phyloP scores from a whole-genome alignment of 2,888 invertebrate species.

The Acronicta psi region DNA sequence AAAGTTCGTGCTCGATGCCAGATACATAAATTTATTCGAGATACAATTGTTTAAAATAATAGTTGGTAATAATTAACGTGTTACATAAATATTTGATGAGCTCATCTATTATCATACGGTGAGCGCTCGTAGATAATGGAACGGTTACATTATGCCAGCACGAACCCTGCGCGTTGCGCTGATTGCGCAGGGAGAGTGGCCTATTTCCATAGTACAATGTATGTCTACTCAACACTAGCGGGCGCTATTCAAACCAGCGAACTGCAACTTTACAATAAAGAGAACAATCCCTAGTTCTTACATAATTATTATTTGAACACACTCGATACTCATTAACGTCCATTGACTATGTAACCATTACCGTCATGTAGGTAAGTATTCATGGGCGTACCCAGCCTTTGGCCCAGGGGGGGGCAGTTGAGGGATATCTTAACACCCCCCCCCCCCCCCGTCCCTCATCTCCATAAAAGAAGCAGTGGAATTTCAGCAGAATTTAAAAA shows the following conservation, averaged over 20 bases:
- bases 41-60: conserved; percentile 12
- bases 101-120: neutral
- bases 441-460: no score
- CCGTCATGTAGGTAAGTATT: no score
- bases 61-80: conserved; percentile 19
- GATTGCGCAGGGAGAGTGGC: conserved; percentile 15
- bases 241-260: conserved; percentile 8
- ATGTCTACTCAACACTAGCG: conserved; percentile 3
- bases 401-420: no score
- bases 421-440: no score
- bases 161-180: neutral
- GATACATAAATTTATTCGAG: neutral
- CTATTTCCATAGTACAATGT: conserved; percentile 24
- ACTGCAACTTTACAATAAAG: conserved; percentile 22
- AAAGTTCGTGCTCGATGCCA: conserved; percentile 14
- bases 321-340: no score
- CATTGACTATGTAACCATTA: no score
- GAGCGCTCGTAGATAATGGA: conserved; percentile 4
- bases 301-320: neutral
- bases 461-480: no score
- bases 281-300: neutral
- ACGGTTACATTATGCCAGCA: neutral
- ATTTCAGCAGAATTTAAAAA: no score
- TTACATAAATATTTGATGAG: conserved; percentile 16
- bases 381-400: no score